Conservation (phyloP, 30 jellyfish, hydroid and myxozoan genomes). For the Pelagia noctiluca region DNA sequence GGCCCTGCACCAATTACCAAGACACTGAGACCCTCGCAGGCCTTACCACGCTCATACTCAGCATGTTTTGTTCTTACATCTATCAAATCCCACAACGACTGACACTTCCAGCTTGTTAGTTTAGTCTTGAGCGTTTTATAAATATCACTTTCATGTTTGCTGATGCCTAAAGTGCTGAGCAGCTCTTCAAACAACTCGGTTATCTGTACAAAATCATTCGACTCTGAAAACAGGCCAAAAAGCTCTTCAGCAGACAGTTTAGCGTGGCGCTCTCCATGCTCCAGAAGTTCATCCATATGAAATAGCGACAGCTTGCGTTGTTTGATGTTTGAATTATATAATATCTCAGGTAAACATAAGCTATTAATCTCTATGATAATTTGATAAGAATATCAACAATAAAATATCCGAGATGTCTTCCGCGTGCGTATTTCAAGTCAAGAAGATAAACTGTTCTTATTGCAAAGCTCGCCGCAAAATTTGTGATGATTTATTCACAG, state of each 20-base stretch:
- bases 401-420: no score
- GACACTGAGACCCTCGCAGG: conserved; percentile 66
- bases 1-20: conserved; percentile 95
- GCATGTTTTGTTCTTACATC: conserved; percentile 79
- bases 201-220: conserved; percentile 73
- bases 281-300: conserved; percentile 25
- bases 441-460: no score
- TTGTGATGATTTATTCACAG: no score
- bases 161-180: conserved; percentile 36
- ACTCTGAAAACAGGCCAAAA: conserved; percentile 69
- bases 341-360: no score
- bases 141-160: conserved; percentile 43
- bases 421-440: no score
- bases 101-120: conserved; percentile 92
- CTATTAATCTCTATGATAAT: no score
- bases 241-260: conserved; percentile 78
- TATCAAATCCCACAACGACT: conserved; percentile 91
- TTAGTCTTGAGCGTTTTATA: conserved; percentile 68
- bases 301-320: no score
- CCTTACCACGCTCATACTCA: conserved; percentile 84
- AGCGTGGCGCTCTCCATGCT: conserved; percentile 32
- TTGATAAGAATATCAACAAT: no score
- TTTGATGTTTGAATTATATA: no score
- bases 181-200: conserved; percentile 57
- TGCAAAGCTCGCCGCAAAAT: no score